phyloP scores from a whole-genome alignment of 1,140 invertebrate species.

The Argopecten irradians region DNA sequence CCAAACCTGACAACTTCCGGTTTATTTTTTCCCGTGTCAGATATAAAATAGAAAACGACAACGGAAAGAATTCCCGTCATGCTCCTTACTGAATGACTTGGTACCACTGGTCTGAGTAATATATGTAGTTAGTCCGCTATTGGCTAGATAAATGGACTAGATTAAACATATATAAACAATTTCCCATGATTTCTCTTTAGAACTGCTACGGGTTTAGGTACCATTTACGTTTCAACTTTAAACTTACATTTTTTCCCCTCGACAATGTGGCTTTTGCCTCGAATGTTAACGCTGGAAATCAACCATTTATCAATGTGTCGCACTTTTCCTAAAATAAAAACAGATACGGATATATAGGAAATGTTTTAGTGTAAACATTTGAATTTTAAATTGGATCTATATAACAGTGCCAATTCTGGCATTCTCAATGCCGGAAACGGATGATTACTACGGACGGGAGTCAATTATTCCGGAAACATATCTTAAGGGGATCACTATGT shows the following conservation, averaged over 20 bases:
- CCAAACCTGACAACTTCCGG: neutral
- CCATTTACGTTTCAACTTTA: too few relatives aligned
- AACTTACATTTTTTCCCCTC: too few relatives aligned
- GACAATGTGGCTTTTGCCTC: too few relatives aligned
- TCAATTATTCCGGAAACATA: constrained; percentile 15
- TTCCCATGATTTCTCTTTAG: too few relatives aligned
- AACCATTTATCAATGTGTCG: neutral
- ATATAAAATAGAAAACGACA: neutral
- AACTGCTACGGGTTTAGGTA: too few relatives aligned
- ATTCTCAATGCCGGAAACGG: neutral
- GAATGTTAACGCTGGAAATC: too few relatives aligned
- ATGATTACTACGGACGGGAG: constrained; percentile 4
- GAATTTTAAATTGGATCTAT: neutral
- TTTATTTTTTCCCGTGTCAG: neutral
- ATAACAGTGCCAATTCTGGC: neutral
- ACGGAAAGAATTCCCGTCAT: too few relatives aligned
- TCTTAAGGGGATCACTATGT: neutral
- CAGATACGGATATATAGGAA: neutral
- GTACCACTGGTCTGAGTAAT: too few relatives aligned
- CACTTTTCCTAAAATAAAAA: neutral
- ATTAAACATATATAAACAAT: too few relatives aligned
- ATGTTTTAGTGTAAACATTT: neutral
- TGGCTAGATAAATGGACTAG: too few relatives aligned
- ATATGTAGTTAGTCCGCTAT: too few relatives aligned
- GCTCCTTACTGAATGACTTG: too few relatives aligned